A percentile compares a stretch with the other conserved stretches of the same genome.
These are phyloP conservation scores for Hirtodrosophila trivittata DNA, from an alignment of 2,888 invertebrate genomes.

Conservation along the genomic window DNA sequence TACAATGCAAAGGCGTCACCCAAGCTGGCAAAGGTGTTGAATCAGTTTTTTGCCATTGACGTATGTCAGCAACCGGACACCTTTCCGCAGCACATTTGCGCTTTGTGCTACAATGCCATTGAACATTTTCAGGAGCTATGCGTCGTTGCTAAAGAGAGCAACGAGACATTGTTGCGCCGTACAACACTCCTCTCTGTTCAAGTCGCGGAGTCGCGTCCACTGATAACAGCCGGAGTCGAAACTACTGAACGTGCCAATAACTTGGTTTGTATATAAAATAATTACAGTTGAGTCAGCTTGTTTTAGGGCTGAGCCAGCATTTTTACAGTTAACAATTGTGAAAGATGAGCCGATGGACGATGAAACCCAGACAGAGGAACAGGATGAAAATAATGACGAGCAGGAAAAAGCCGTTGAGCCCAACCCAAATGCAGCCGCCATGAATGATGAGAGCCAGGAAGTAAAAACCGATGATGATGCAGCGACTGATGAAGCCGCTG, in stretches of 20 bases:
- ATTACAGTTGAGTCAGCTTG: conserved; percentile 43
- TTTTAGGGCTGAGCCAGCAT: conserved; percentile 57
- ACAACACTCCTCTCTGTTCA: conserved; percentile 5
- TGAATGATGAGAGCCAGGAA: conserved; percentile 18
- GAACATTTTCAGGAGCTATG: conserved; percentile 72
- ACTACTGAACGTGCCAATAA: conserved; percentile 2
- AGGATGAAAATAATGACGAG: conserved; percentile 4
- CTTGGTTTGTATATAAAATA: conserved; percentile 54
- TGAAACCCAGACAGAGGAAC: conserved; percentile 7
- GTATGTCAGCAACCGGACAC: conserved; percentile 54
- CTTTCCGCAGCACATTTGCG: conserved; percentile 71
- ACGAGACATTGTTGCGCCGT: conserved; percentile 42
- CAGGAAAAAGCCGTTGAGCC: conserved; percentile 1
- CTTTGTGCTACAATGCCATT: conserved; percentile 71
- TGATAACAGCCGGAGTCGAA: background rate
- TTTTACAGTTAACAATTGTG: conserved; percentile 52
- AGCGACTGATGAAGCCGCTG: conserved; percentile 1
- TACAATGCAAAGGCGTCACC: conserved; percentile 58
- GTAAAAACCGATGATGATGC: conserved; percentile 30
- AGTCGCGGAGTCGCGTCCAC: background rate
- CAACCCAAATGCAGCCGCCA: background rate
- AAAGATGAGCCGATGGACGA: conserved; percentile 55
- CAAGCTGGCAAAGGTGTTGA: conserved; percentile 61
- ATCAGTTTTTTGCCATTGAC: conserved; percentile 70
- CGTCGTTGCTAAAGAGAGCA: conserved; percentile 62